Base-by-base conservation (phyloP, 2,113 vertebrate species). In the Hippocampus mohnikei region DNA sequence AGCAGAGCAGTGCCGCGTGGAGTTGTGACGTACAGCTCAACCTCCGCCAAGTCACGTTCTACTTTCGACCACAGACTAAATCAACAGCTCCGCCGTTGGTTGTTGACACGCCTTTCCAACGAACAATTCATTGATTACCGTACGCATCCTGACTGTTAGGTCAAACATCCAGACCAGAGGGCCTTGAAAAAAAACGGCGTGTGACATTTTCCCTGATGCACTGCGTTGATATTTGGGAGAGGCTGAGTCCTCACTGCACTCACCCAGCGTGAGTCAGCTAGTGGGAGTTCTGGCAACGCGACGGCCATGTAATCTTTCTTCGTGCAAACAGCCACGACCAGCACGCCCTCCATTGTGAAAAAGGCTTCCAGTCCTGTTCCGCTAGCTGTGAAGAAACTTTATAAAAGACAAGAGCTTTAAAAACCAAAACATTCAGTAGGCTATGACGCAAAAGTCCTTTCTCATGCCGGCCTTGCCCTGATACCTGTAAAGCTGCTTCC, bases 401-500 rank as follows among this genome's bases (percentile, higher is more conserved):
- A 75, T 3, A 68, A 21, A 75, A 75, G 18, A 70, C 56, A 69
- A 64, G 0, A 23, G 0, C 11, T 23, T 80, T 23, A 64, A 65
- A 70, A 27, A 73, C 1, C 37, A 23, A 21, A 48, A 8, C 44
- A n/a, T 3, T 10, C 42, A 44, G 42, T 44, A 0, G 42, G 42
- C 42, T 44, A 13, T 29, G 73, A 20, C 20, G 11, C 5, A 55
- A 71, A 71, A 41, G 18, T 25, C 0, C 25, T 42, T 33, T 71
- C 16, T 27, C 21, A 8, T 8, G 41, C 12, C 18, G 50, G 62
- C 27, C 25, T 12, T n/a, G 48, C 18, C 37, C 18, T 37, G 70
- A 23, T 76, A 98, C 97, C 97, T 98, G 89, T 99, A 99, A 6
- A 99, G 94, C 79, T 98, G 97, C 80, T 96, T 98, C 77, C 97